A percentile compares a stretch with the other conserved stretches of the same genome.
phyloP scores from a whole-genome alignment of 2,113 vertebrate species.

The Datnioides undecimradiatus region DNA sequence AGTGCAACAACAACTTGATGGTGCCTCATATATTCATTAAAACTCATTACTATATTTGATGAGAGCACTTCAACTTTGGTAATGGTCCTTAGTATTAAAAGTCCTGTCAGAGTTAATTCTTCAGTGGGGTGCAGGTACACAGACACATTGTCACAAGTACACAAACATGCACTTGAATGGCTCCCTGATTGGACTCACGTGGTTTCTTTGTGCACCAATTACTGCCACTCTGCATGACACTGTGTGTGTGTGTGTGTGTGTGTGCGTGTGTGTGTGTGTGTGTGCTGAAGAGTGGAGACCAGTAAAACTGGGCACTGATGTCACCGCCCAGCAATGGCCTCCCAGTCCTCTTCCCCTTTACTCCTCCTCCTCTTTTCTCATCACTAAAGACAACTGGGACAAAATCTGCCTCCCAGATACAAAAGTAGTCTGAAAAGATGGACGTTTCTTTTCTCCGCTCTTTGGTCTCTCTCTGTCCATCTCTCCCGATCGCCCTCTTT shows the following conservation, averaged over 20 bases:
- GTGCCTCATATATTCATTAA: background rate
- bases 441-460: background rate
- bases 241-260: slow-evolving; percentile 30
- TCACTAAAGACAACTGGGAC: slow-evolving; percentile 49
- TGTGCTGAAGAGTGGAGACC: slow-evolving; percentile 10
- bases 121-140: slow-evolving; percentile 17
- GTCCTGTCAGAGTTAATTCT: background rate
- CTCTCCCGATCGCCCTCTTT: slow-evolving; percentile 4
- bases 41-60: background rate
- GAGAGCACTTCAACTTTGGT: background rate
- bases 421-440: slow-evolving; percentile 25
- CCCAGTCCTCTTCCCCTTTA: background rate
- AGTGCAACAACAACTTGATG: too few species aligned
- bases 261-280: slow-evolving; percentile 27
- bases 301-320: slow-evolving; percentile 26
- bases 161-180: slow-evolving; percentile 27
- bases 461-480: slow-evolving; percentile 16
- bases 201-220: slow-evolving; percentile 54
- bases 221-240: slow-evolving; percentile 39
- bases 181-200: slow-evolving; percentile 53
- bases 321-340: slow-evolving; percentile 29
- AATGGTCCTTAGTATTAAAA: background rate
- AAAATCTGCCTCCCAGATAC: slow-evolving; percentile 58
- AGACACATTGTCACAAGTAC: background rate
- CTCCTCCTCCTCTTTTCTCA: slow-evolving; percentile 14